Evolutionary conservation across 2,888 invertebrate species (phyloP).

Genomic region (Suillia variegata): DNA sequence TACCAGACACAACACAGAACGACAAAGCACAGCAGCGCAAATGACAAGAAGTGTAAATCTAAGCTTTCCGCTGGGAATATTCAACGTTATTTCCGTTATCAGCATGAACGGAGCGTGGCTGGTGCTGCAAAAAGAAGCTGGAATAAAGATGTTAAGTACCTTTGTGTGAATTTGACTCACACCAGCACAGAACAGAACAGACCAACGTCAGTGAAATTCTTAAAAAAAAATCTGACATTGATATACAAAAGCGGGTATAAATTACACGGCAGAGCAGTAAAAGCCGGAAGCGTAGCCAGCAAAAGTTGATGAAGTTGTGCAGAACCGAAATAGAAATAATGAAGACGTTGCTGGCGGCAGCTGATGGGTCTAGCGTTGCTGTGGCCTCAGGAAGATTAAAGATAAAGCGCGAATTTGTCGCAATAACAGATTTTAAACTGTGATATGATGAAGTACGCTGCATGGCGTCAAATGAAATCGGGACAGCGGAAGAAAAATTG

Average conservation of each 20-base stretch:
- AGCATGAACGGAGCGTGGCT: constrained; percentile 22
- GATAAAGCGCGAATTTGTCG: constrained; percentile 49
- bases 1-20: too few relatives aligned
- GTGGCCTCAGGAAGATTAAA: constrained; percentile 12
- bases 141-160: constrained; percentile 16
- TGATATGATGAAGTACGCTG: constrained; percentile 30
- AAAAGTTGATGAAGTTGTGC: constrained; percentile 1
- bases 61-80: constrained; percentile 10
- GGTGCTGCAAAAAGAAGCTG: constrained; percentile 5
- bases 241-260: background rate
- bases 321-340: background rate
- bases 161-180: background rate
- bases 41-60: constrained; percentile 7
- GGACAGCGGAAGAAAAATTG: background rate
- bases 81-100: constrained; percentile 39
- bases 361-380: background rate
- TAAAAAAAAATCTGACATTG: constrained; percentile 14
- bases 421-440: constrained; percentile 38
- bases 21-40: too few relatives aligned
- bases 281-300: background rate
- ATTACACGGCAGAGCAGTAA: background rate
- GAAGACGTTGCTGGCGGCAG: background rate
- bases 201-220: too few relatives aligned
- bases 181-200: background rate
- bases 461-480: background rate